Percentiles rank a stretch among this genome's conserved stretches.
phyloP scores from a whole-genome alignment of 2,797 vertebrate genomes.

The Myotis pilosus region DNA sequence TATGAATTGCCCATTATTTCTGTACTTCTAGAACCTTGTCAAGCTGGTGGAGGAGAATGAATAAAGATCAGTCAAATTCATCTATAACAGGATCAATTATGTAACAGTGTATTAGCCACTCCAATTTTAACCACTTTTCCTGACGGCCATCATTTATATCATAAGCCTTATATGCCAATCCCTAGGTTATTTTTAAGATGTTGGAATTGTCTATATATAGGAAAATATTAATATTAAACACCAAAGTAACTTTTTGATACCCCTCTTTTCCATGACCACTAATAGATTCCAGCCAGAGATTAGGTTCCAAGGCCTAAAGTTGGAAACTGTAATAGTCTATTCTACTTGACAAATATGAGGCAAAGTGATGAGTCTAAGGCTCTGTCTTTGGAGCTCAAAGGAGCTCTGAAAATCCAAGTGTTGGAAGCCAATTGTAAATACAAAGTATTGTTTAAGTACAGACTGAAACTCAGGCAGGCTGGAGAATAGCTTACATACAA shows the following conservation, averaged over 20 bases:
- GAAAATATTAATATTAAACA: slow-evolving; percentile 16
- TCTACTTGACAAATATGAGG: neutral
- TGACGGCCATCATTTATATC: slow-evolving; percentile 5
- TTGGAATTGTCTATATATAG: neutral
- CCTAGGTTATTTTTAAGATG: neutral
- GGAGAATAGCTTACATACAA: no score
- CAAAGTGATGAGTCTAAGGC: neutral
- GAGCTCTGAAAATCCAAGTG: neutral
- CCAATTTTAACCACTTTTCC: slow-evolving; percentile 16
- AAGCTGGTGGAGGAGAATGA: neutral
- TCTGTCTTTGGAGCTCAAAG: neutral
- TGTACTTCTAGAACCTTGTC: neutral
- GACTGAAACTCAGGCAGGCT: neutral
- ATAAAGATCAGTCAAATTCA: slow-evolving; percentile 16
- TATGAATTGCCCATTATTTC: slow-evolving; percentile 21
- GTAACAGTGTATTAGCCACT: neutral
- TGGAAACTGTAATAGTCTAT: neutral
- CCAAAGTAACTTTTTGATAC: neutral
- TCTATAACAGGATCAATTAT: neutral
- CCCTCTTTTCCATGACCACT: neutral
- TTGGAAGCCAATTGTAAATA: neutral
- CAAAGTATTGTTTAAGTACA: neutral
- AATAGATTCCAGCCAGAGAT: neutral
- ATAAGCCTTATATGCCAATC: neutral
- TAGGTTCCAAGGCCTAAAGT: neutral